A percentile compares a stretch with the other conserved stretches of the same genome.
Evolutionary conservation across 2,888 invertebrate species (phyloP).

Genomic region (Andrena fulva): DNA sequence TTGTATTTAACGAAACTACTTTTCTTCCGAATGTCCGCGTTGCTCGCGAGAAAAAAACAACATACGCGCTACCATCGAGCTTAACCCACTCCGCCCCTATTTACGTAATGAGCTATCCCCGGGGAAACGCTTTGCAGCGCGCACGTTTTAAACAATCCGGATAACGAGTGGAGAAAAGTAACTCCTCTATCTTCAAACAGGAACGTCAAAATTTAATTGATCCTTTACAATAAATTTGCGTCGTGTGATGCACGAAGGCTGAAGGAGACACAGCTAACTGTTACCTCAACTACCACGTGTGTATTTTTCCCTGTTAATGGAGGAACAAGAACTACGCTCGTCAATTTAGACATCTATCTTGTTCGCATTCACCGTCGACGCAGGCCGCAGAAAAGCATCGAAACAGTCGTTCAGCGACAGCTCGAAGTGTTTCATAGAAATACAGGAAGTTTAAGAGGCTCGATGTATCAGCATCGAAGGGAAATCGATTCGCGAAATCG

Average conservation of each 20-base stretch:
- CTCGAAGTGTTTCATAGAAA: not conserved
- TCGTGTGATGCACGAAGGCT: not conserved
- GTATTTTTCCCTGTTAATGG: too few relatives aligned
- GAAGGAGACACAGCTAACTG: not conserved
- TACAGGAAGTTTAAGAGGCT: not conserved
- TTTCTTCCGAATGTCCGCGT: not conserved
- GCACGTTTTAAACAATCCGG: conserved; percentile 7
- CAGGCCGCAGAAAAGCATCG: not conserved
- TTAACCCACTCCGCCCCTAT: conserved; percentile 14
- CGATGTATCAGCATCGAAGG: conserved; percentile 36
- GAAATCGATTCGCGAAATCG: conserved; percentile 37
- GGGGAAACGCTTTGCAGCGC: conserved; percentile 20
- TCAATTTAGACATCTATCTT: not conserved
- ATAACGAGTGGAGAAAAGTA: conserved; percentile 14
- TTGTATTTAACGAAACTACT: not conserved
- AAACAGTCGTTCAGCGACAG: not conserved
- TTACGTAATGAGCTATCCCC: conserved; percentile 24
- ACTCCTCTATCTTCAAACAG: not conserved
- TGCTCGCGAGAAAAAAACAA: not conserved
- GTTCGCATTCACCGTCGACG: not conserved
- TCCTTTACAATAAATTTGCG: not conserved
- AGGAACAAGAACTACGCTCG: too few relatives aligned
- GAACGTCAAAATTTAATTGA: conserved; percentile 13
- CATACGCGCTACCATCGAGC: not conserved
- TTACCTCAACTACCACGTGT: too few relatives aligned